phyloP scores from a whole-genome alignment of 2,888 invertebrate genomes.

The Pediacus dermestoides region DNA sequence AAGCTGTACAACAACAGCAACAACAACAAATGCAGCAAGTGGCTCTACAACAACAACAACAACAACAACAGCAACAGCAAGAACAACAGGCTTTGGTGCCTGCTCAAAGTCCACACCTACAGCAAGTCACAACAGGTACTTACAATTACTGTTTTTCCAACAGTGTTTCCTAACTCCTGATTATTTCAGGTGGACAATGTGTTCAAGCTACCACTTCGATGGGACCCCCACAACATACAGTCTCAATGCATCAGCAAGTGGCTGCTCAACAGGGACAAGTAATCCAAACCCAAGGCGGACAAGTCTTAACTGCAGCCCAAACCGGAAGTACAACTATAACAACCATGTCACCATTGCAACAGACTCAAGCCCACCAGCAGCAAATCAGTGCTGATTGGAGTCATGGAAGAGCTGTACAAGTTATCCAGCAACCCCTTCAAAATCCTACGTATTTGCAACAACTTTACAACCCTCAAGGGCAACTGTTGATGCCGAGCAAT shows the following conservation, averaged over 20 bases:
- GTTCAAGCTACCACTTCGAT: constrained; percentile 43
- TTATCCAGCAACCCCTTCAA: constrained; percentile 78
- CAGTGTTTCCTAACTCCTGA: constrained; percentile 1
- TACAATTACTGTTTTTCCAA: background rate
- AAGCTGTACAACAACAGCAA: constrained; percentile 47
- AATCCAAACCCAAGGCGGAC: constrained; percentile 50
- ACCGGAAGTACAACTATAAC: constrained; percentile 61
- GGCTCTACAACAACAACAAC: constrained; percentile 56
- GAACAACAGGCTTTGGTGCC: constrained; percentile 51
- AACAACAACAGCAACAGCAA: constrained; percentile 29
- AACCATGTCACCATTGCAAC: constrained; percentile 74
- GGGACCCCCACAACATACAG: constrained; percentile 49
- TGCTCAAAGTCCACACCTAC: constrained; percentile 50
- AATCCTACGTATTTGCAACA: constrained; percentile 75
- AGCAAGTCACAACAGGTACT: constrained; percentile 38
- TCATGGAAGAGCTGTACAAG: constrained; percentile 68
- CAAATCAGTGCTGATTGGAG: constrained; percentile 66
- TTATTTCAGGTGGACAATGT: constrained; percentile 42
- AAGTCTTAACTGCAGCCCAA: constrained; percentile 43
- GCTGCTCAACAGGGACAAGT: constrained; percentile 44
- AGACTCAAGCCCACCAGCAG: constrained; percentile 56
- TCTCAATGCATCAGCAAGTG: constrained; percentile 55
- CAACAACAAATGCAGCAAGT: constrained; percentile 55
- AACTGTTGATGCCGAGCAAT: constrained; percentile 76
- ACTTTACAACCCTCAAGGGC: constrained; percentile 75